These are phyloP conservation scores for Troides helena DNA, from an alignment of 2,888 invertebrate genomes.

Conservation along the genomic window DNA sequence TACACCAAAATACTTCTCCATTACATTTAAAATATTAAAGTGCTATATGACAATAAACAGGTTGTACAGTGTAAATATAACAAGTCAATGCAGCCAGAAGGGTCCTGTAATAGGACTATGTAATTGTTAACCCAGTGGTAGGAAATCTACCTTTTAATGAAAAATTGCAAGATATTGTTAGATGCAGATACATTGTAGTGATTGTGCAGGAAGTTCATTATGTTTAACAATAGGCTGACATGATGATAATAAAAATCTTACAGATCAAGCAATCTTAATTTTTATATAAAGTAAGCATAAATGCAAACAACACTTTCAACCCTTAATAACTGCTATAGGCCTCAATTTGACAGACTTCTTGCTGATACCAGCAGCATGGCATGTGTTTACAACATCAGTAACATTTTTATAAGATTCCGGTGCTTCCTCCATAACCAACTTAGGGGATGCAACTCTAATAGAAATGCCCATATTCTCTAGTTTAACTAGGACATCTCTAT, in stretches of 20 bases:
- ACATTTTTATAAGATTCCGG: slow-evolving; percentile 99
- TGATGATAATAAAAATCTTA: background rate
- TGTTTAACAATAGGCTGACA: no score
- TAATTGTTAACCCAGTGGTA: no score
- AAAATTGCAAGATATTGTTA: no score
- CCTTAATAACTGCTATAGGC: slow-evolving; percentile 99
- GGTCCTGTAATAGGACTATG: no score
- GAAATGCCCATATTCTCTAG: slow-evolving; percentile 93
- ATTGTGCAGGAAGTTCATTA: no score
- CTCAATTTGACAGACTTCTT: slow-evolving; percentile 97
- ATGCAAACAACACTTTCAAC: slow-evolving; percentile 75
- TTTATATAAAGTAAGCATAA: background rate
- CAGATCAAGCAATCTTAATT: background rate
- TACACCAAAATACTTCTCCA: slow-evolving; percentile 11
- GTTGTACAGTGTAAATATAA: no score
- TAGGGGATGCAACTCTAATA: slow-evolving; percentile 98
- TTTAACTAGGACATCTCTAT: slow-evolving; percentile 92
- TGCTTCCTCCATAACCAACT: slow-evolving; percentile 99
- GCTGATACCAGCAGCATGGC: slow-evolving; percentile 98
- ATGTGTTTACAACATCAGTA: slow-evolving; percentile 99
- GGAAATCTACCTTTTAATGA: no score
- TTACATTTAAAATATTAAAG: background rate
- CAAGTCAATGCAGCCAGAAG: no score
- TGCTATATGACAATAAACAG: background rate
- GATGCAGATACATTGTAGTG: no score